phyloP scores from a whole-genome alignment of 2,888 invertebrate genomes.

The Drosophila testacea region DNA sequence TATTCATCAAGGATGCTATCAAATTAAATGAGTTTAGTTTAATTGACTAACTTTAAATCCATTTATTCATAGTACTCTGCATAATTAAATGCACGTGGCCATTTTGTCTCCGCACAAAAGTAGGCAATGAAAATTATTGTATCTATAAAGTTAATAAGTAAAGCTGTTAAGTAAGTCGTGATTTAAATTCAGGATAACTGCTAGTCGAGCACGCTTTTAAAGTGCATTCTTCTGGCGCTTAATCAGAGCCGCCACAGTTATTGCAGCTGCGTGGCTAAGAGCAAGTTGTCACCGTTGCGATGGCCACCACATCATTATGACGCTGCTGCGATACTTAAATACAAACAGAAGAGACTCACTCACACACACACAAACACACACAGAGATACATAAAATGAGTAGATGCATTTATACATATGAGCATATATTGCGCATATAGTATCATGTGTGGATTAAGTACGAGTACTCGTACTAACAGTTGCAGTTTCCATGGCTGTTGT shows the following conservation, averaged over 20 bases:
- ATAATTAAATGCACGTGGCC: not conserved
- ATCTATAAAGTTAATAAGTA: not conserved
- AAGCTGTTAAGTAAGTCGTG: not conserved
- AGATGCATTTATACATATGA: constrained; percentile 16
- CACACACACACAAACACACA: constrained; percentile 1
- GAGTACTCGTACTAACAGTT: constrained; percentile 27
- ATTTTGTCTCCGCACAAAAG: not conserved
- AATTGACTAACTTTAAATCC: constrained; percentile 4
- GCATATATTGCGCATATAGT: not conserved
- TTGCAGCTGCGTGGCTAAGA: constrained; percentile 41
- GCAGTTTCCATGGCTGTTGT: constrained; percentile 55
- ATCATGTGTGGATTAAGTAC: constrained; percentile 14
- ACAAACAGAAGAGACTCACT: constrained; percentile 12
- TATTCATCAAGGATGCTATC: constrained; percentile 6
- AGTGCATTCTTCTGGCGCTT: constrained; percentile 28
- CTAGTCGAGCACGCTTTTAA: not conserved
- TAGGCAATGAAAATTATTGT: not conserved
- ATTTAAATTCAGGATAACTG: constrained; percentile 17
- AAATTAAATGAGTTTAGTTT: constrained; percentile 16
- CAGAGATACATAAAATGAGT: not conserved
- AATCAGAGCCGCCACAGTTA: constrained; percentile 49
- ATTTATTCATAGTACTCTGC: constrained; percentile 3
- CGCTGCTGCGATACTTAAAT: constrained; percentile 46
- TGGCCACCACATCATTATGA: constrained; percentile 57
- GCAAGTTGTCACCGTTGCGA: constrained; percentile 34